Base-by-base conservation (phyloP, 1,140 invertebrate species). In the Belonocnema kinseyi region DNA sequence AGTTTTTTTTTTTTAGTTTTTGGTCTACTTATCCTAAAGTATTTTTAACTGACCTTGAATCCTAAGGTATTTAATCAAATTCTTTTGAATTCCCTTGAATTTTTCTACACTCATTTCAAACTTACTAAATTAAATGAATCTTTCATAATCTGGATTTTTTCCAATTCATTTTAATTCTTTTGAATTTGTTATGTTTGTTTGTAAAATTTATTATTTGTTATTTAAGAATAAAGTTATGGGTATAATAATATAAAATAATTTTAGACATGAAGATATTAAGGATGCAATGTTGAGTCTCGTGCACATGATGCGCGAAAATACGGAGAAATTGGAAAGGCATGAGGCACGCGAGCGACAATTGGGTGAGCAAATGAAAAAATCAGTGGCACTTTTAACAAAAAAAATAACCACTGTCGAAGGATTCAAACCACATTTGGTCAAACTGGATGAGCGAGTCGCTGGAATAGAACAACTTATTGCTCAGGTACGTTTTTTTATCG, bases 311-410 rank as follows among this genome's bases (percentile, higher is more conserved):
- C 92, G 95, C 26, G 93, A 94, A 26, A 94, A 95, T 76, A 96
- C 96, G 61, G 95, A 96, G 84, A 97, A 97, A 89, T 87, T 98
- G 77, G 96, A 97, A 84, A 91, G 96, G 33, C 97, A 98, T 87
- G 97, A 98, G 87, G 94, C 93, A 75, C 91, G 97, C 16, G 96
- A 97, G 86, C 93, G 95, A 54, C 94, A 95, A 10, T 88, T 96
- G 2, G 96, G 95, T 1, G 96, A 97, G 74, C 93, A 96, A 75
- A 83, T 97, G 8, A 97, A 96, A 90, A 96, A 95, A 88, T 93
- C 93, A 2, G 87, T 97, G 50, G 86, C 91, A 0, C 87, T 92
- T 0, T 87, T 97, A n/a, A 95, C 96, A 58, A 96, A 96, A 85
- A 93, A 94, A 52, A 93, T 95, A 71, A 93, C 94, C 75, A 92